These are phyloP conservation scores for Tenthredo livida DNA, from an alignment of 2,888 invertebrate species.

Conservation along the genomic window DNA sequence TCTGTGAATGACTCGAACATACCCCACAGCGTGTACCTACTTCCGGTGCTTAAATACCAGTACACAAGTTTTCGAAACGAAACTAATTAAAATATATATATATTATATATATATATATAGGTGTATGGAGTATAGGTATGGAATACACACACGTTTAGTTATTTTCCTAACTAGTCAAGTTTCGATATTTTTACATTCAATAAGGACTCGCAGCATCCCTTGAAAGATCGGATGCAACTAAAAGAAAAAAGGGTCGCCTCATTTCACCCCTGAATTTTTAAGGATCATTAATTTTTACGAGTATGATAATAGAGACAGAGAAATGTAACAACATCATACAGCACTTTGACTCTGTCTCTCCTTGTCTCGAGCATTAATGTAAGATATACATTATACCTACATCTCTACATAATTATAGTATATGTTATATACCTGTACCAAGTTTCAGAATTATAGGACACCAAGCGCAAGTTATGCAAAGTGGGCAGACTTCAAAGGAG, in stretches of 20 bases:
- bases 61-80: neutral
- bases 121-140: neutral
- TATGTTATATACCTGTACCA: neutral
- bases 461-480: neutral
- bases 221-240: neutral
- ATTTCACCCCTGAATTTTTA: neutral
- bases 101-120: neutral
- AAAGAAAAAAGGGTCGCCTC: neutral
- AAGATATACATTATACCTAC: neutral
- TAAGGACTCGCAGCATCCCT: neutral
- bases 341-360: no score
- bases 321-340: neutral
- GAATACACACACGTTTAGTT: no score
- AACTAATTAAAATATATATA: constrained; percentile 30
- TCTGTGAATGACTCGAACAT: constrained; percentile 36
- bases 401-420: no score
- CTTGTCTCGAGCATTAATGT: neutral
- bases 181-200: no score
- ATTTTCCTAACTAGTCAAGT: no score
- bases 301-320: neutral
- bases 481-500: neutral
- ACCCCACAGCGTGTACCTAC: constrained; percentile 17
- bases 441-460: neutral
- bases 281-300: neutral
- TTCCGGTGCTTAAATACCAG: constrained; percentile 1